phyloP scores from a whole-genome alignment of 2,888 invertebrate genomes.

The Aphodius sticticus region DNA sequence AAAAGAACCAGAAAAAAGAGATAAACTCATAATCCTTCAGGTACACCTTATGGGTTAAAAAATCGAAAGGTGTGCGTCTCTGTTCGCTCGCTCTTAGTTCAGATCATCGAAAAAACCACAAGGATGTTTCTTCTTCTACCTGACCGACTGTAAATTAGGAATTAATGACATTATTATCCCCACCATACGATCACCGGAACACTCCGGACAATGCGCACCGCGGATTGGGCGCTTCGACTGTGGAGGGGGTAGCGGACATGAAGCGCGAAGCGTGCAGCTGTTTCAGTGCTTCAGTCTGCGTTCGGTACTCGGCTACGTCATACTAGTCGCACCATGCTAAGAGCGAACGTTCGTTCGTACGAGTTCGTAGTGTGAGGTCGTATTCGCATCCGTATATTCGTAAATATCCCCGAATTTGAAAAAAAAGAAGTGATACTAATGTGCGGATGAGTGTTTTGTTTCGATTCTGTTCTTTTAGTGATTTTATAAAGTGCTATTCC shows the following conservation, averaged over 20 bases:
- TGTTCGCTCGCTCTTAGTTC: too few relatives aligned
- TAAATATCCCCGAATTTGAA: too few relatives aligned
- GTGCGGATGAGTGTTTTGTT: too few relatives aligned
- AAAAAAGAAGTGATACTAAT: too few relatives aligned
- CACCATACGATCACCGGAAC: constrained; percentile 43
- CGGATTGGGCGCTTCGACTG: constrained; percentile 32
- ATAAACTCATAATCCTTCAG: constrained; percentile 13
- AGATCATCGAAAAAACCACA: constrained; percentile 4
- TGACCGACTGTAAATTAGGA: constrained; percentile 59
- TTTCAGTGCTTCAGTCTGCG: constrained; percentile 35
- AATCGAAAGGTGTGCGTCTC: not conserved
- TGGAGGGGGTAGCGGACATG: constrained; percentile 31
- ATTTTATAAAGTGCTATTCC: not conserved
- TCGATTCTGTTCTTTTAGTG: not conserved
- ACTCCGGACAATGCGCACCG: constrained; percentile 37
- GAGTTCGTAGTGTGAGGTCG: not conserved
- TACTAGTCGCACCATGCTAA: not conserved
- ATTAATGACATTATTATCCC: constrained; percentile 62
- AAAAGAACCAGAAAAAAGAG: not conserved
- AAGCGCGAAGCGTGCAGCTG: constrained; percentile 53
- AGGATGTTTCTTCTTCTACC: constrained; percentile 37
- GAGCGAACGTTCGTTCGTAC: constrained; percentile 14
- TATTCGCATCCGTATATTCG: too few relatives aligned
- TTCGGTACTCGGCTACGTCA: not conserved
- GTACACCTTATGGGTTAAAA: not conserved